Percentiles rank a stretch among this genome's conserved stretches.
phyloP scores from a whole-genome alignment of 1,140 invertebrate genomes.

The Sycophaga agraensis region DNA sequence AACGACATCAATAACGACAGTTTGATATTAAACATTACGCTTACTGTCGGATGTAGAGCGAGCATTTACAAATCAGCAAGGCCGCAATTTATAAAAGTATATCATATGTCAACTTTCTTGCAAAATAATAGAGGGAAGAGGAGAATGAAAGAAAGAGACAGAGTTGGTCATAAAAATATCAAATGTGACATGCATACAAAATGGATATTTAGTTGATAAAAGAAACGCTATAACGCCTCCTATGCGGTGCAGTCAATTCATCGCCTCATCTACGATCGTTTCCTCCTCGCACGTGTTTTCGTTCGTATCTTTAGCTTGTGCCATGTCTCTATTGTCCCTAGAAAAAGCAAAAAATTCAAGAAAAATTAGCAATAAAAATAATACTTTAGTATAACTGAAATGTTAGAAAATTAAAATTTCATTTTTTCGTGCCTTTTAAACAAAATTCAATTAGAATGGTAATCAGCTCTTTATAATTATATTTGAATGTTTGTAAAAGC shows the following conservation, averaged over 20 bases:
- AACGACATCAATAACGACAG: too few species aligned
- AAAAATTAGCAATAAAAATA: too few species aligned
- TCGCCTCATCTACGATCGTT: conserved; percentile 12
- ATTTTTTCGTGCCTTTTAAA: too few species aligned
- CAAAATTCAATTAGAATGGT: too few species aligned
- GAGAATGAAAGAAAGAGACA: too few species aligned
- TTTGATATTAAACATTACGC: not conserved
- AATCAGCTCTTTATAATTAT: too few species aligned
- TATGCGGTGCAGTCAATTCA: conserved; percentile 8
- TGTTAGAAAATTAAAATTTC: too few species aligned
- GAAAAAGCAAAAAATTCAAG: too few species aligned
- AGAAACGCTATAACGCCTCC: not conserved
- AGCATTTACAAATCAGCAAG: conserved; percentile 18
- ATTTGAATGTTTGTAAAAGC: too few species aligned
- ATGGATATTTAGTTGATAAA: not conserved
- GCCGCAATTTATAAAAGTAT: conserved; percentile 24
- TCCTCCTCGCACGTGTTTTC: conserved; percentile 10
- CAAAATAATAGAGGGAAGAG: too few species aligned
- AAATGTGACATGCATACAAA: too few species aligned
- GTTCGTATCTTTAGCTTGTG: conserved; percentile 2
- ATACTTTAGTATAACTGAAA: too few species aligned
- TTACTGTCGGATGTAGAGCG: not conserved
- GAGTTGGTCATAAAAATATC: not conserved
- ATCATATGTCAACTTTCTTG: conserved; percentile 12
- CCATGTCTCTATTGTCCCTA: not conserved